Evolutionary conservation across 2,888 invertebrate species (phyloP).

Genomic region (Lasioglossum oenotherae): DNA sequence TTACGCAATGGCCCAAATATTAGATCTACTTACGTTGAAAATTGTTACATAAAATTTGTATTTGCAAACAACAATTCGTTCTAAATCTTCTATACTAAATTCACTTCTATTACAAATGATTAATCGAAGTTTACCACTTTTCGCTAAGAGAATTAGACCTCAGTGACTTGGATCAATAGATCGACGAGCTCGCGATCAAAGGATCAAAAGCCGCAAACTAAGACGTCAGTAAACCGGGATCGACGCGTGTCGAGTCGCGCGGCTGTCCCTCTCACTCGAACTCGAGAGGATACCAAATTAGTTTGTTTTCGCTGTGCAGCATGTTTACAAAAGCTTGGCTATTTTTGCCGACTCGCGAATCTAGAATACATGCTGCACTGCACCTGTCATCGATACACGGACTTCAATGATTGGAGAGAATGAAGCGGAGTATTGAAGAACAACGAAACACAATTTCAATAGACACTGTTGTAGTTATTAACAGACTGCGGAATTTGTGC

Average conservation of each 20-base stretch:
- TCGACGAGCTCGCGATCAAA: background rate
- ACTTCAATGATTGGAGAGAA: background rate
- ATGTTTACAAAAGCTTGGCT: slow-evolving; percentile 52
- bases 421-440: background rate
- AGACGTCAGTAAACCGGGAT: slow-evolving; percentile 4
- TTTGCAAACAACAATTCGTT: background rate
- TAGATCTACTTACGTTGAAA: background rate
- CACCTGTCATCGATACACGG: background rate
- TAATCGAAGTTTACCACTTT: background rate
- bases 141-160: background rate
- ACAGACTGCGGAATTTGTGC: no score
- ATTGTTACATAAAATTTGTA: background rate
- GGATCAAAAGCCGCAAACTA: background rate
- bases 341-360: slow-evolving; percentile 39
- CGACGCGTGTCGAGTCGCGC: background rate
- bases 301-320: slow-evolving; percentile 40
- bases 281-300: slow-evolving; percentile 19
- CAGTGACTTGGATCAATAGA: background rate
- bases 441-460: background rate
- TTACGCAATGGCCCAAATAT: background rate
- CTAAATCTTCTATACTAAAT: no score
- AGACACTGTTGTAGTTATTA: no score
- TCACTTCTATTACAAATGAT: no score
- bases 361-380: background rate
- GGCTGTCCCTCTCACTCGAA: background rate